Percentiles rank a stretch among this genome's conserved stretches.
These are phyloP conservation scores for Nesoenas mayeri DNA, from an alignment of 2,113 vertebrate species.

Conservation along the genomic window DNA sequence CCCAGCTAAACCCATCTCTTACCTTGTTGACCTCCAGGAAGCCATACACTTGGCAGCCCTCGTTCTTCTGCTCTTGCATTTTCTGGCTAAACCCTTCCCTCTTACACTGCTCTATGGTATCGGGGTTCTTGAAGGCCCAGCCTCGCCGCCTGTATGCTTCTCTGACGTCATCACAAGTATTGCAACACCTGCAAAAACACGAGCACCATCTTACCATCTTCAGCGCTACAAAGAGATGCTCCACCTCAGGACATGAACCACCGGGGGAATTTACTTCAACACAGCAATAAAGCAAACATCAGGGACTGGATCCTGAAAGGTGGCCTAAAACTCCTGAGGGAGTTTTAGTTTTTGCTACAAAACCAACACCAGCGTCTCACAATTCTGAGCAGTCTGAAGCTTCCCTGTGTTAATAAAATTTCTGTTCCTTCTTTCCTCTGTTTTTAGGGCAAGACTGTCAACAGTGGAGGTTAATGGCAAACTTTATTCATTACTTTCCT, in stretches of 20 bases:
- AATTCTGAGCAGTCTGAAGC: background rate
- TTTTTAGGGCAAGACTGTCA: background rate
- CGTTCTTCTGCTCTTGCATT: slow-evolving; percentile 99
- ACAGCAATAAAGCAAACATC: background rate
- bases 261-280: background rate
- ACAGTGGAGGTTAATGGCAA: background rate
- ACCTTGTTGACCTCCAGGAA: slow-evolving; percentile 99
- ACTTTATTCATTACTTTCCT: background rate
- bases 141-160: slow-evolving; percentile 94
- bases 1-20: background rate
- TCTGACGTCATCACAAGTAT: slow-evolving; percentile 95
- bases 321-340: too few relatives aligned
- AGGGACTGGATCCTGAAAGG: background rate
- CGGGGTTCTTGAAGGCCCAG: slow-evolving; percentile 97
- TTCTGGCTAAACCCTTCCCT: slow-evolving; percentile 97
- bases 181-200: slow-evolving; percentile 86
- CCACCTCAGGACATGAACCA: background rate
- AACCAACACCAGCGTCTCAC: background rate
- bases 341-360: too few relatives aligned
- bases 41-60: slow-evolving; percentile 95
- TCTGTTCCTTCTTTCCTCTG: background rate
- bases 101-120: slow-evolving; percentile 96
- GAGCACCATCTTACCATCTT: background rate
- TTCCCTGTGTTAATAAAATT: background rate
- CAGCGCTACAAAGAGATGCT: background rate